phyloP scores from a whole-genome alignment of 2,797 vertebrate species.

The Rhodeus uyekii region DNA sequence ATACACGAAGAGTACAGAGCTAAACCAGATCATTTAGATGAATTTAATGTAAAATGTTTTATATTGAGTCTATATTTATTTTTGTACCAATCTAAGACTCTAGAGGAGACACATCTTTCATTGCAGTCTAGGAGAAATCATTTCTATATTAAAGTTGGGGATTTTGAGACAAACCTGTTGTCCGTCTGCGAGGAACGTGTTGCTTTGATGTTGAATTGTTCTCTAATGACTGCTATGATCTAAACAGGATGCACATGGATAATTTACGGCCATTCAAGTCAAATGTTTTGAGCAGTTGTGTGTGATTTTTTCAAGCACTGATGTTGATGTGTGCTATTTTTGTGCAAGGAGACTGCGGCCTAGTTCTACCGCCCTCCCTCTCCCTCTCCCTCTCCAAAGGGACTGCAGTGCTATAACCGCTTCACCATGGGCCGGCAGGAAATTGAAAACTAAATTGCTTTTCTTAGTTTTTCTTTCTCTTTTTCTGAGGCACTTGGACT shows the following conservation, averaged over 20 bases:
- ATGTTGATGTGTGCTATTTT: conserved; percentile 70
- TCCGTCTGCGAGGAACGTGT: neutral
- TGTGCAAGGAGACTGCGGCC: conserved; percentile 75
- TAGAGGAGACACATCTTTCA: neutral
- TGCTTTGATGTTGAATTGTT: conserved; percentile 24
- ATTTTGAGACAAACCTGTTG: neutral
- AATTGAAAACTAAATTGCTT: conserved; percentile 81
- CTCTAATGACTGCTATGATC: conserved; percentile 25
- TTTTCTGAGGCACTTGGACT: conserved; percentile 44
- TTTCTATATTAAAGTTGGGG: neutral
- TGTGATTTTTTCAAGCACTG: conserved; percentile 54
- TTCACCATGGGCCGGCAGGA: conserved; percentile 76
- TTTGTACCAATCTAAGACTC: neutral
- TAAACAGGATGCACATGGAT: conserved; percentile 19
- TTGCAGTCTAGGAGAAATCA: neutral
- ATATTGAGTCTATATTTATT: neutral
- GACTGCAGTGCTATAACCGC: conserved; percentile 72
- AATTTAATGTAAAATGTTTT: neutral
- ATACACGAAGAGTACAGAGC: neutral
- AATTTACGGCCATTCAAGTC: conserved; percentile 15
- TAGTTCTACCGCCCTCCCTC: conserved; percentile 66
- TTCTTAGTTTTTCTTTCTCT: conserved; percentile 66
- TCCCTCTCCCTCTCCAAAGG: conserved; percentile 65
- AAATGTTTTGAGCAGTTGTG: conserved; percentile 1
- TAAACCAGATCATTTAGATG: neutral